phyloP scores from a whole-genome alignment of 2,797 vertebrate genomes.

The Poecilia wingei region DNA sequence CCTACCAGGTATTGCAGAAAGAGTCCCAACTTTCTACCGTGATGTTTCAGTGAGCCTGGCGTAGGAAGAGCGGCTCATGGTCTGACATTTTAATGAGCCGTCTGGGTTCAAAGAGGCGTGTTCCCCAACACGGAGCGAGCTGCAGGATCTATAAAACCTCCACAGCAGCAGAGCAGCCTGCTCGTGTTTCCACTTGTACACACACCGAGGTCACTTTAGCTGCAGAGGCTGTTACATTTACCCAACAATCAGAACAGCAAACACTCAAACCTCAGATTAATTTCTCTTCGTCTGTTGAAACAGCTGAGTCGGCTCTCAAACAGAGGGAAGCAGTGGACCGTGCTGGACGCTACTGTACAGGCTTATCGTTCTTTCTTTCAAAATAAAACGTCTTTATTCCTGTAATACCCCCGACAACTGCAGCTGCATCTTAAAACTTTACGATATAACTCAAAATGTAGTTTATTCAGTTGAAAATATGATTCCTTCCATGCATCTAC shows the following conservation, averaged over 20 bases:
- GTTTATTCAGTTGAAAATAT: no score
- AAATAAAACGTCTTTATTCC: background rate
- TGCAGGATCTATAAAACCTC: slow-evolving; percentile 25
- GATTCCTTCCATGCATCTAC: no score
- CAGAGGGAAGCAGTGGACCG: background rate
- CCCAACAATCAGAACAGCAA: slow-evolving; percentile 22
- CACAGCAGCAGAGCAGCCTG: slow-evolving; percentile 5
- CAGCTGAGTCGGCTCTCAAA: background rate
- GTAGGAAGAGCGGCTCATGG: slow-evolving; percentile 31
- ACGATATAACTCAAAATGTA: background rate
- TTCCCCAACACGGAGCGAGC: slow-evolving; percentile 18
- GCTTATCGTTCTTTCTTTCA: background rate
- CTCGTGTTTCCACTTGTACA: slow-evolving; percentile 8
- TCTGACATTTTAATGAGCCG: slow-evolving; percentile 27
- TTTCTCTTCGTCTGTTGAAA: slow-evolving; percentile 4
- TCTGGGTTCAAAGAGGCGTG: slow-evolving; percentile 30
- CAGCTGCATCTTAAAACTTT: background rate
- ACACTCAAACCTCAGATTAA: slow-evolving; percentile 13
- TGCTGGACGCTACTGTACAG: background rate
- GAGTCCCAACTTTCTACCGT: no score
- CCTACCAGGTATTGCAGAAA: background rate
- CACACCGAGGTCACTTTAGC: background rate
- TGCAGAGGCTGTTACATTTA: slow-evolving; percentile 2
- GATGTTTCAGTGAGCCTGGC: slow-evolving; percentile 1
- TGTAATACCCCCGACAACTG: background rate